These are phyloP conservation scores for Caenorhabditis briggsae DNA, from an alignment of 1,140 invertebrate species.

Conservation along the genomic window DNA sequence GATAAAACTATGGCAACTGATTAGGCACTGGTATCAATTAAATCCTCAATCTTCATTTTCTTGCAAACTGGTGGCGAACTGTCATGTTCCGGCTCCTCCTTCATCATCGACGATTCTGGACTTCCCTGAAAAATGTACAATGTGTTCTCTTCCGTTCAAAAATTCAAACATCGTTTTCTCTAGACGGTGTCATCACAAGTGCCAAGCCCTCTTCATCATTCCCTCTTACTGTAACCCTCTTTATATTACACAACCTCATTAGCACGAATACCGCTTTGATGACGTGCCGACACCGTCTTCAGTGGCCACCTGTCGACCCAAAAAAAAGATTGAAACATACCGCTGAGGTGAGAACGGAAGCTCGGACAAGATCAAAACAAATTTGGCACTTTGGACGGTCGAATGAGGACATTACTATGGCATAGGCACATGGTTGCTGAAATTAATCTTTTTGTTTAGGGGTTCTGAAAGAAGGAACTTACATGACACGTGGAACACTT, in stretches of 20 bases:
- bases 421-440: slow-evolving; percentile 32
- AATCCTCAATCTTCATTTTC: slow-evolving; percentile 46
- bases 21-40: slow-evolving; percentile 45
- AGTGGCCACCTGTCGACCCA: slow-evolving; percentile 40
- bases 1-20: neutral
- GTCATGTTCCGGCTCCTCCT: slow-evolving; percentile 23
- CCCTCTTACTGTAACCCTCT: slow-evolving; percentile 49
- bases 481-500: slow-evolving; percentile 38
- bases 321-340: slow-evolving; percentile 26
- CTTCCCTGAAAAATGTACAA: slow-evolving; percentile 6
- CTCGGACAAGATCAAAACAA: slow-evolving; percentile 46
- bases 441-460: neutral
- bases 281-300: neutral
- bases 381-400: slow-evolving; percentile 29
- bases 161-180: neutral
- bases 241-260: slow-evolving; percentile 56
- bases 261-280: slow-evolving; percentile 46
- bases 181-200: slow-evolving; percentile 46
- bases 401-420: slow-evolving; percentile 34
- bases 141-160: neutral
- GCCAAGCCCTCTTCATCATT: slow-evolving; percentile 52
- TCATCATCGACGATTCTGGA: neutral
- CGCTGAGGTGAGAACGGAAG: slow-evolving; percentile 36
- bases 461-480: neutral
- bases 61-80: slow-evolving; percentile 13